Conservation (phyloP, 1,140 invertebrate genomes). For the Caenorhabditis tropicalis region DNA sequence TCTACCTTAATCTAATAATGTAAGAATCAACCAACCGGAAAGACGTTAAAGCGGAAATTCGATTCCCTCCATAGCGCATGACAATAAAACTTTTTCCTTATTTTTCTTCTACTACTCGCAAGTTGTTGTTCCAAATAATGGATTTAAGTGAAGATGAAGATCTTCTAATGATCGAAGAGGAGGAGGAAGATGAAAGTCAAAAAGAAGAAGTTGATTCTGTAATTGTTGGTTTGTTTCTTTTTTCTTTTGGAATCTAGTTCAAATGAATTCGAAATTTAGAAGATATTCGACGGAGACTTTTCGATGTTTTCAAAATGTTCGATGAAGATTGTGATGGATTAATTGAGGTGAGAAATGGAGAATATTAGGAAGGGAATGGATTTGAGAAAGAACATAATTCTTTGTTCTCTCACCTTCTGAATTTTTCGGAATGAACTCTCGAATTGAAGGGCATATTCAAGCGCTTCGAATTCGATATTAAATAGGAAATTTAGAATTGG, state of each 20-base stretch:
- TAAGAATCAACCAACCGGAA: neutral
- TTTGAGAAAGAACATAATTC: too few species aligned
- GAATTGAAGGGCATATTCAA: too few species aligned
- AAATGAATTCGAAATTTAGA: neutral
- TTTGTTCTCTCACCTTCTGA: too few species aligned
- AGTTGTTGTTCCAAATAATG: neutral
- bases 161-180: slow-evolving; percentile 5
- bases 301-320: slow-evolving; percentile 46
- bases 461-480: too few species aligned
- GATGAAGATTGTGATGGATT: slow-evolving; percentile 45
- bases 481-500: too few species aligned
- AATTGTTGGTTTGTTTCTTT: slow-evolving; percentile 5
- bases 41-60: neutral
- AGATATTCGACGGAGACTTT: slow-evolving; percentile 19
- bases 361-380: too few species aligned
- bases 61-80: neutral
- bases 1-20: neutral
- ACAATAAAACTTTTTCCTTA: neutral
- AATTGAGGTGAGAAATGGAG: neutral
- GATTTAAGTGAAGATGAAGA: slow-evolving; percentile 16
- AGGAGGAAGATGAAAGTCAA: slow-evolving; percentile 10
- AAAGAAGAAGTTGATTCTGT: slow-evolving; percentile 10
- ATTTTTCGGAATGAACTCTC: too few species aligned
- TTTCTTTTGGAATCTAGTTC: neutral
- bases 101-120: too few species aligned